Evolutionary conservation across 2,797 vertebrate genomes (phyloP), one percentile per base, ranked within the genome.

Genomic region (Megaceryle alcyon): DNA sequence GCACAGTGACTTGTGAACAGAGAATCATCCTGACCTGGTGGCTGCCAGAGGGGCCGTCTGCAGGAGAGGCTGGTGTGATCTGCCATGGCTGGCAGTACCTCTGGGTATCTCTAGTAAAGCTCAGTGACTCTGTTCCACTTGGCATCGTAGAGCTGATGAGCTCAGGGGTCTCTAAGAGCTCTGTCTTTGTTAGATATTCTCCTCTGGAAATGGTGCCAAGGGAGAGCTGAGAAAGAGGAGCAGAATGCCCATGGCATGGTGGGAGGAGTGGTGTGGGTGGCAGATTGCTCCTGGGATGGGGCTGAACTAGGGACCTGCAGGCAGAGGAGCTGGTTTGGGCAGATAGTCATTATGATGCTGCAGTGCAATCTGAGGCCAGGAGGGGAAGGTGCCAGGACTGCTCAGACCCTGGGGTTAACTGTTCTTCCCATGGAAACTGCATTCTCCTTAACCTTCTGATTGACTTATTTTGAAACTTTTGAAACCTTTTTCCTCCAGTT

Each of bases 91-190:
- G 68, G 83, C 54, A 90, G 75, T 77, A 65, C 91, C 87, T 72
- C 89, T 83, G 66, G 93, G 75, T 25, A 0, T 73, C 77, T 86
- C 69, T 31, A 9, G 70, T 84, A 66, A 94, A 96, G 92, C 94
- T 95, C 92, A 96, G 46, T 93, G 95, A 94, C 79, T 95, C 93
- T 72, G 37, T 95, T 96, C 82, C 86, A 81, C 80, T 93, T 91
- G 92, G 86, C 49, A 22, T 96, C 93, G 71, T 82, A 46, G 71
- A 72, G 28, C 77, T 57, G 91, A 89, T 89, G 87, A 95, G 88
- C 94, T 94, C 2, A 8, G 31, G 60, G 75, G 92, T 48, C 69
- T 90, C 59, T 86, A 28, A 89, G 86, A 91, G 66, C 41, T 6
- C 61, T 65, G 59, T 61, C 83, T 73, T 84, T 72, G 20, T 66